Percentiles rank a stretch among this genome's conserved stretches.
Conservation (phyloP, 1,140 invertebrate genomes). For the Ceratosolen fusciceps region DNA sequence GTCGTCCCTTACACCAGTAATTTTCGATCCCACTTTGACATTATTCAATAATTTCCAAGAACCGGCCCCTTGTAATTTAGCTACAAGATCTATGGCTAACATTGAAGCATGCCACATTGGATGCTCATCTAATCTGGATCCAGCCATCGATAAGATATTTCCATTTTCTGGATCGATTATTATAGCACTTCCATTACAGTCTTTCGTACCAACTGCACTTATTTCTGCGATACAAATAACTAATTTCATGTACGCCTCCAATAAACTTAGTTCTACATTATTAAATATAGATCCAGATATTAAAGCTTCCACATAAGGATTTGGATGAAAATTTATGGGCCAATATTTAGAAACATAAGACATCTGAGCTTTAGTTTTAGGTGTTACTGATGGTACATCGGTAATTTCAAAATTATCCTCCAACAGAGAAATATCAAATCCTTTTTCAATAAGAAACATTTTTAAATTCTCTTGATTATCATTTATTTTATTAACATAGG, state of each 20-base stretch:
- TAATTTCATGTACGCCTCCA: conserved; percentile 76
- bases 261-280: conserved; percentile 71
- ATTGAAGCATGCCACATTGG: conserved; percentile 89
- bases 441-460: conserved; percentile 68
- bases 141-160: conserved; percentile 78
- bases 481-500: conserved; percentile 58
- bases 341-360: conserved; percentile 76
- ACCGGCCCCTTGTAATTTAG: conserved; percentile 85
- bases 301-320: conserved; percentile 79
- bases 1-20: conserved; percentile 32
- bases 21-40: conserved; percentile 17
- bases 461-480: conserved; percentile 63
- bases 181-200: conserved; percentile 72
- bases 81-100: conserved; percentile 88
- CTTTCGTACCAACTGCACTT: conserved; percentile 57
- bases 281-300: conserved; percentile 77
- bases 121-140: conserved; percentile 75
- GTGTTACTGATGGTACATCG: conserved; percentile 75
- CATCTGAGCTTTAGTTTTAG: conserved; percentile 80
- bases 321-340: conserved; percentile 89
- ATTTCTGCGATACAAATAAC: conserved; percentile 73
- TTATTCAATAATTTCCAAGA: conserved; percentile 72
- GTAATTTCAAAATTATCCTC: conserved; percentile 72
- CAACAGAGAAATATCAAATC: conserved; percentile 72
- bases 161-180: conserved; percentile 79